Conservation (phyloP, 2,113 vertebrate genomes). For the Nipponia nippon region DNA sequence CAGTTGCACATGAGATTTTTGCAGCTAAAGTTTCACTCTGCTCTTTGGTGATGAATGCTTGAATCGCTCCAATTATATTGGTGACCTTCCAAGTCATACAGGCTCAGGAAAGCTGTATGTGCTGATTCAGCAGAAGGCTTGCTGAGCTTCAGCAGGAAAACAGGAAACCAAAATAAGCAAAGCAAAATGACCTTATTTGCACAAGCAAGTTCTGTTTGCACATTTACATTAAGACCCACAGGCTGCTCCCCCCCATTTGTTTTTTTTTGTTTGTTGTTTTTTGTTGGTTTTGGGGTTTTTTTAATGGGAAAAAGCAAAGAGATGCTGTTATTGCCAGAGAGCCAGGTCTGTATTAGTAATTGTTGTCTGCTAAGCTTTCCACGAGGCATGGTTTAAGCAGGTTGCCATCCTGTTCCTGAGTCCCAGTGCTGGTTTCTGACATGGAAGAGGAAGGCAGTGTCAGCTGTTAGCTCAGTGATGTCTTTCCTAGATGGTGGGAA, state of each 20-base stretch:
- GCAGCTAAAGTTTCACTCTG: not conserved
- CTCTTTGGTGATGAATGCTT: not conserved
- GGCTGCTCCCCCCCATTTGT: too few species aligned
- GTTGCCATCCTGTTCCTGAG: not conserved
- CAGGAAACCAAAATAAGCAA: not conserved
- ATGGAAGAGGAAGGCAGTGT: not conserved
- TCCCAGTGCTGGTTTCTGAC: not conserved
- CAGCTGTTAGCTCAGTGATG: not conserved
- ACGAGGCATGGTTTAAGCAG: accelerated
- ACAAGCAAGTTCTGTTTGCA: not conserved
- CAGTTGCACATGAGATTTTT: not conserved
- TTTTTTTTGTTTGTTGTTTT: too few species aligned
- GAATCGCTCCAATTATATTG: not conserved
- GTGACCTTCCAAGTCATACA: not conserved
- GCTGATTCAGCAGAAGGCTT: not conserved
- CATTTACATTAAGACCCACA: not conserved
- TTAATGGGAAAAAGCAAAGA: not conserved
- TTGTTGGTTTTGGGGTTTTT: not conserved
- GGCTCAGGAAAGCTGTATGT: not conserved
- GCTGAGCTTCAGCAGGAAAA: not conserved
- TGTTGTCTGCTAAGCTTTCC: not conserved
- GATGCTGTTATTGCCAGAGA: not conserved
- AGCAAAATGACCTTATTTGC: not conserved
- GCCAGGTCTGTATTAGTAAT: not conserved
- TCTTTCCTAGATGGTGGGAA: not conserved